Percentiles rank a stretch among this genome's conserved stretches.
These are phyloP conservation scores for Rhagologus leucostigma DNA, from an alignment of 2,113 vertebrate species.

Conservation along the genomic window DNA sequence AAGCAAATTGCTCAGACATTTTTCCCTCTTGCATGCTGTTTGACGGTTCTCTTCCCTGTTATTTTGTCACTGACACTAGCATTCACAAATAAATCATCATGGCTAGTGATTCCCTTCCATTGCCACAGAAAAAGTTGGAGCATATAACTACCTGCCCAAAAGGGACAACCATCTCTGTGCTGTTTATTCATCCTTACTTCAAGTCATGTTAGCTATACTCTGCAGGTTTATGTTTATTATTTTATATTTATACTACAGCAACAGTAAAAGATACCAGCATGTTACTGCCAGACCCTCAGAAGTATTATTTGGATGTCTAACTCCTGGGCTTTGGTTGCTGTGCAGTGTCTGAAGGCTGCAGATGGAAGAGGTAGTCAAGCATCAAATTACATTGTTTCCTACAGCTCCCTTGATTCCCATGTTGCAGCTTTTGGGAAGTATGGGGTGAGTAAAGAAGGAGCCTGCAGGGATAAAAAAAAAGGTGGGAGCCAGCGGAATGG, in stretches of 20 bases:
- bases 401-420: background rate
- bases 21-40: background rate
- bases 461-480: background rate
- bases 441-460: background rate
- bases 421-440: background rate
- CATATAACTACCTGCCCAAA: background rate
- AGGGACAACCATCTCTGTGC: background rate
- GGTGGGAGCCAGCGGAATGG: background rate
- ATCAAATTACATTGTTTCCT: background rate
- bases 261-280: background rate
- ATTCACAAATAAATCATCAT: background rate
- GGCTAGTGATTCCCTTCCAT: background rate
- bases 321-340: background rate
- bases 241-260: background rate
- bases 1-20: constrained; percentile 17
- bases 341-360: background rate
- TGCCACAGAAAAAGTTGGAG: background rate
- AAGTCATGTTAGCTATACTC: background rate
- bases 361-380: background rate
- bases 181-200: background rate
- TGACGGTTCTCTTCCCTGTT: background rate
- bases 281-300: background rate
- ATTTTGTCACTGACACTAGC: background rate
- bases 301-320: background rate
- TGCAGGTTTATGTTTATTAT: background rate